Base-by-base conservation (phyloP, 2,113 vertebrate species). In the Climacteris rufus region DNA sequence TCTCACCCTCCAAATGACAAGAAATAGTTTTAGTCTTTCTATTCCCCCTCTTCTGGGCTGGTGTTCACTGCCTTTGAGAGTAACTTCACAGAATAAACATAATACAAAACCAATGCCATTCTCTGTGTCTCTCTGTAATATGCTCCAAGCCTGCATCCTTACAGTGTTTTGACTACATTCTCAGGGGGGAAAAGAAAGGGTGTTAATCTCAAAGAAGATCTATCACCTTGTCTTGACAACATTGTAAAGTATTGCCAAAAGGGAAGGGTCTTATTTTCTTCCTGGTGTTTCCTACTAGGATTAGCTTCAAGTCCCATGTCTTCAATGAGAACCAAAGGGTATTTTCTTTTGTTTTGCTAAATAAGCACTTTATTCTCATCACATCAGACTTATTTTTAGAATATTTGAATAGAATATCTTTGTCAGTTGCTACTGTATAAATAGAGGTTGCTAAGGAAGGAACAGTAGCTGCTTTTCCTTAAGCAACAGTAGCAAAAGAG, bases 361-460 rank as follows among this genome's bases (percentile, higher is more conserved):
- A 92, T 78, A 71, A 84, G 27, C 25, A 82, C 53, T 82, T 92
- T 47, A 59, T 39, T 87, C 66, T 92, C 30, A 56, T 70, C 80
- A 69, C 50, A 87, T 70, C 61, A 89, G 53, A 66, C 65, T 83
- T 96, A 95, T 90, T 96, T 97, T 96, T 95, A 91, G 81, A 65
- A 71, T 89, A 90, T 83, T 56, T 78, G 86, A 94, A 74, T 50
- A 71, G 91, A 81, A 54, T 77, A 83, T 89, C 90, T 85, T 96
- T 95, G 70, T 84, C 90, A 84, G 83, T 57, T 76, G 70, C 79
- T 69, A 71, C 65, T 77, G 77, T 64, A 78, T 81, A 95, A 96
- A 94, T 64, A 86, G 87, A 92, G 66, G 74, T 93, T 94, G 87
- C 95, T 95, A 96, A 76, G 94, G 92, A 94, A 82, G 33, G 56